Evolutionary conservation across 2,888 invertebrate species (phyloP).

Genomic region (Hypselothyrea guttata): DNA sequence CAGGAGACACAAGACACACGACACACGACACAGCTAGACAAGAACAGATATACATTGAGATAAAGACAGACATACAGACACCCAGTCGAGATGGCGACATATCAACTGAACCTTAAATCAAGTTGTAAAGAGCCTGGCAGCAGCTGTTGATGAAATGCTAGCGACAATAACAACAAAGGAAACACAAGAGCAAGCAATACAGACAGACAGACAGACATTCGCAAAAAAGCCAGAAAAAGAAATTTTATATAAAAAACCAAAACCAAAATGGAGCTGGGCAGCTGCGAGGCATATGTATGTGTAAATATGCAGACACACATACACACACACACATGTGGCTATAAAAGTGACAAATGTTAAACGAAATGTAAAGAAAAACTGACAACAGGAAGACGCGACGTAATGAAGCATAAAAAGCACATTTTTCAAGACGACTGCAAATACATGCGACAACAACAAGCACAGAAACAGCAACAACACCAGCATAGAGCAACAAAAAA

Average conservation of each 20-base stretch:
- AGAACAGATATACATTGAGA: conserved; percentile 9
- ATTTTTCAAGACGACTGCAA: conserved; percentile 71
- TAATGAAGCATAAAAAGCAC: conserved; percentile 77
- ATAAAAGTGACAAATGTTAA: conserved; percentile 78
- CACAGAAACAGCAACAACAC: conserved; percentile 9
- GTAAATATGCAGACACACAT: conserved; percentile 36
- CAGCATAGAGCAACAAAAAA: conserved; percentile 3
- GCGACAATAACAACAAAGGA: conserved; percentile 56
- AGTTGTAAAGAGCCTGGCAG: conserved; percentile 71
- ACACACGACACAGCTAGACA: conserved; percentile 20
- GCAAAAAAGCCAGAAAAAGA: conserved; percentile 8
- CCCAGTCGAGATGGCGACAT: conserved; percentile 52
- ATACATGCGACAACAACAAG: conserved; percentile 24
- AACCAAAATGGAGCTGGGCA: conserved; percentile 69
- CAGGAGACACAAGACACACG: conserved; percentile 37
- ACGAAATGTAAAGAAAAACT: conserved; percentile 76
- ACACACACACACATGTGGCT: conserved; percentile 48
- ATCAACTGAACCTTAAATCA: conserved; percentile 76
- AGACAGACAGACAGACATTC: background rate
- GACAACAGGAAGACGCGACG: conserved; percentile 74
- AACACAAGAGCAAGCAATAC: conserved; percentile 33
- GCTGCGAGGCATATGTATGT: conserved; percentile 62
- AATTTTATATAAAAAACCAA: conserved; percentile 16
- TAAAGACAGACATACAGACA: conserved; percentile 19
- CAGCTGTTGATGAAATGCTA: conserved; percentile 74